phyloP scores from a whole-genome alignment of 1,140 invertebrate genomes.

The Rhopalosiphum padi region DNA sequence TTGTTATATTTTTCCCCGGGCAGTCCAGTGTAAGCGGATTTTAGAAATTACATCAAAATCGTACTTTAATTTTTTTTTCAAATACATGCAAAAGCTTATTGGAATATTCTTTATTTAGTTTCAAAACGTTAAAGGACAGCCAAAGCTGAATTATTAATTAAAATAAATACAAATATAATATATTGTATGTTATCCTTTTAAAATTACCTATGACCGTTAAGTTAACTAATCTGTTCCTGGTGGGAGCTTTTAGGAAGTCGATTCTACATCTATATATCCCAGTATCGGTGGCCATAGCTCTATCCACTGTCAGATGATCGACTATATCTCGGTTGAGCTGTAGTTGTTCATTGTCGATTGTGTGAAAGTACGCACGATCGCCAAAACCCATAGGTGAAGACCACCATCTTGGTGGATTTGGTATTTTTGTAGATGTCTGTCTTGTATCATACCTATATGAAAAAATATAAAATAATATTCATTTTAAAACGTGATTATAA shows the following conservation, averaged over 20 bases:
- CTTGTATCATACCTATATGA: neutral
- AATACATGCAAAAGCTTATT: neutral
- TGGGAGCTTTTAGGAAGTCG: slow-evolving; percentile 87
- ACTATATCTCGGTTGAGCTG: neutral
- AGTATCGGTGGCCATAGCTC: slow-evolving; percentile 76
- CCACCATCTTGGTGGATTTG: slow-evolving; percentile 76
- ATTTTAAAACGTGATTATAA: neutral
- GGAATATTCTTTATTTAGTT: neutral
- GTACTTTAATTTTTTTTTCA: neutral
- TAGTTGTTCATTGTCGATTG: slow-evolving; percentile 70
- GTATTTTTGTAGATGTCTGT: neutral
- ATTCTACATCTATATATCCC: slow-evolving; percentile 86
- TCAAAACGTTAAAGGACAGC: neutral
- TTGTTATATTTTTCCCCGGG: neutral
- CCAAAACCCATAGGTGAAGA: slow-evolving; percentile 81
- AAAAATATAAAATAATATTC: neutral
- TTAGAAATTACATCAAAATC: neutral
- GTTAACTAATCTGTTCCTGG: slow-evolving; percentile 83
- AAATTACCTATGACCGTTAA: slow-evolving; percentile 84
- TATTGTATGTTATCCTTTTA: neutral
- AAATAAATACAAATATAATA: neutral
- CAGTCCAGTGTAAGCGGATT: neutral
- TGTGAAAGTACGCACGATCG: slow-evolving; percentile 76
- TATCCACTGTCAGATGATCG: slow-evolving; percentile 71
- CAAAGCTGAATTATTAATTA: neutral